Evolutionary conservation across 2,888 invertebrate genomes (phyloP).

Genomic region (Synergus itoensis): DNA sequence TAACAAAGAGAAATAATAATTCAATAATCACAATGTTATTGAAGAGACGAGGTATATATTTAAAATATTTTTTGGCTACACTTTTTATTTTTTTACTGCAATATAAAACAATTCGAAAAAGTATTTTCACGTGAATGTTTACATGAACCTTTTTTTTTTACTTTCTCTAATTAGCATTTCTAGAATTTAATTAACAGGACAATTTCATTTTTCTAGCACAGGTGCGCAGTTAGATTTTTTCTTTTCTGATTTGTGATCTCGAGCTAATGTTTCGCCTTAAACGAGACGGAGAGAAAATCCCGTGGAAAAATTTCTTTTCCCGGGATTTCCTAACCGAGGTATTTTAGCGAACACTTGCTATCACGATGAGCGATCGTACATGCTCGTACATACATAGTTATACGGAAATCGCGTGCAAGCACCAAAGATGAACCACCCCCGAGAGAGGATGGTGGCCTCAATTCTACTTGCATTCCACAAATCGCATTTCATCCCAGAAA

Average conservation of each 20-base stretch:
- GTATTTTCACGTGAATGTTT: neutral
- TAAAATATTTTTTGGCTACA: no score
- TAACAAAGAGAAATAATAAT: neutral
- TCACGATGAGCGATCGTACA: slow-evolving; percentile 27
- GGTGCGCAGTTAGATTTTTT: neutral
- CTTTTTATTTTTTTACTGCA: no score
- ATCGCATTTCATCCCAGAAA: slow-evolving; percentile 57
- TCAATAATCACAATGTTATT: no score
- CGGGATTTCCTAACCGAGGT: slow-evolving; percentile 24
- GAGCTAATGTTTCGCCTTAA: slow-evolving; percentile 14
- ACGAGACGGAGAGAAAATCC: neutral
- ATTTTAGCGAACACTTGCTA: slow-evolving; percentile 48
- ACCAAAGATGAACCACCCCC: slow-evolving; percentile 51
- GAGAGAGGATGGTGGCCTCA: slow-evolving; percentile 47
- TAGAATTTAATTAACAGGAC: neutral
- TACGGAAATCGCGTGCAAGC: slow-evolving; percentile 55
- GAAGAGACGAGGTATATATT: no score
- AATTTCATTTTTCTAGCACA: slow-evolving; percentile 4
- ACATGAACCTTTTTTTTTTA: neutral
- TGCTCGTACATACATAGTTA: slow-evolving; percentile 34
- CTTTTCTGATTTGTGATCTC: slow-evolving; percentile 16
- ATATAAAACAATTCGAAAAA: neutral
- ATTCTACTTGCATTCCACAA: slow-evolving; percentile 58
- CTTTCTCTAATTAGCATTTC: neutral
- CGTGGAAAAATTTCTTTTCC: slow-evolving; percentile 26